Base-by-base conservation (phyloP, 2,888 invertebrate species). In the Pilophorus perplexus region DNA sequence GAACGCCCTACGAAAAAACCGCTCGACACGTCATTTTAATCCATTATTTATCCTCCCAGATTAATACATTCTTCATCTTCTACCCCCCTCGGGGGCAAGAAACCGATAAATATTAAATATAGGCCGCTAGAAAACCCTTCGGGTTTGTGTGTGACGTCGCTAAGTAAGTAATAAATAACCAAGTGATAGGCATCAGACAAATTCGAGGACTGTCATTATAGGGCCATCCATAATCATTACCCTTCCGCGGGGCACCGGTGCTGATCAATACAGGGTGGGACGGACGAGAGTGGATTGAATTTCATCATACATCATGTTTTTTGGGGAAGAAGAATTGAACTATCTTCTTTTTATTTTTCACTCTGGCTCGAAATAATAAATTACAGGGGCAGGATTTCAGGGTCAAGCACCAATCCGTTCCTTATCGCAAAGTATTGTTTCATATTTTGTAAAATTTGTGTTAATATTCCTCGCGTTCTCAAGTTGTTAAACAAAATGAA, bases 151-250 rank as follows among this genome's bases (percentile, higher is more conserved):
- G 33, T 33, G 33, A 33, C 6, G 33, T 33, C 42, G 54, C 54
- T 54, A 54, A 54, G 54, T 54, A 54, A 54, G 54, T 25, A 33
- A 54, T 54, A 54, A 54, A 54, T 54, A 20, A 6, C 14, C 18
- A 6, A 16, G 18, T 37, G 54, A 54, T 54, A 54, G 54, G 28
- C 18, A 54, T 54, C 54, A 37, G 54, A 54, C 54, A 54, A 54
- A 54, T 33, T 54, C 54, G 54, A 37, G 18, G 54, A n/a, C 54
- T 28, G 54, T 33, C 37, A 37, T 37, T 33, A 37, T 25, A 8
- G 54, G 23, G 37, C 33, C 54, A 37, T 54, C 54, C 33, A 54
- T 54, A 54, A 54, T 37, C 18, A 54, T 54, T 54, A 54, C 33
- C 37, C 33, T 54, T 33, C 33, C 14, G 5, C 33, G 33, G 54